Percentiles rank a stretch among this genome's conserved stretches.
Evolutionary conservation across 2,888 invertebrate genomes (phyloP).

Genomic region (Cordilura impudica): DNA sequence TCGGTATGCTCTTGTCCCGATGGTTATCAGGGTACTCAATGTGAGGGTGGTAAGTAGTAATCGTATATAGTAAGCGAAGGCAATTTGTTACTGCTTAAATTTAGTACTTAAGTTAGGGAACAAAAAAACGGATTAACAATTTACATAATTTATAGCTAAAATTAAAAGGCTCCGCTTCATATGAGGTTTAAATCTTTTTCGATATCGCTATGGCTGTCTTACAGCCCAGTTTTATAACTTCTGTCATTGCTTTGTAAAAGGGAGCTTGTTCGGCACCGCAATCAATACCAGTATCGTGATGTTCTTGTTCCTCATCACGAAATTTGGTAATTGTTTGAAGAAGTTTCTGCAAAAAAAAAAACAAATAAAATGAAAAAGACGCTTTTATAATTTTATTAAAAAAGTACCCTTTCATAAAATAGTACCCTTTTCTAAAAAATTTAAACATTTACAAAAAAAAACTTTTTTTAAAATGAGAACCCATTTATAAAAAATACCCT

Average conservation of each 20-base stretch:
- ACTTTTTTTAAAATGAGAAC: too few species aligned
- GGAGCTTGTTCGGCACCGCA: slow-evolving; percentile 97
- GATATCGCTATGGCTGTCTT: slow-evolving; percentile 95
- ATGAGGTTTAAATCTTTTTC: slow-evolving; percentile 84
- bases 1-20: slow-evolving; percentile 91
- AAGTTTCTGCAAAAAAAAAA: slow-evolving; percentile 81
- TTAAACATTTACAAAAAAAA: too few species aligned
- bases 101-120: slow-evolving; percentile 15
- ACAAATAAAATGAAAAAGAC: not conserved
- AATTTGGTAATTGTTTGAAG: slow-evolving; percentile 91
- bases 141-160: not conserved
- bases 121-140: not conserved
- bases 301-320: slow-evolving; percentile 98
- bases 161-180: not conserved
- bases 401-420: too few species aligned
- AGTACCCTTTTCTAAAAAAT: too few species aligned
- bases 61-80: not conserved
- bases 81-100: not conserved
- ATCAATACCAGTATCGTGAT: slow-evolving; percentile 95
- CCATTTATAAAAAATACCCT: too few species aligned
- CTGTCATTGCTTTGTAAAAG: slow-evolving; percentile 89
- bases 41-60: slow-evolving; percentile 87
- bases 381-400: too few species aligned
- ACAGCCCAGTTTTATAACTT: slow-evolving; percentile 93
- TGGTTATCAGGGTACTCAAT: slow-evolving; percentile 94